Percentiles rank a stretch among this genome's conserved stretches.
Evolutionary conservation across 2,888 invertebrate genomes (phyloP).

Genomic region (Caenorhabditis sp.): DNA sequence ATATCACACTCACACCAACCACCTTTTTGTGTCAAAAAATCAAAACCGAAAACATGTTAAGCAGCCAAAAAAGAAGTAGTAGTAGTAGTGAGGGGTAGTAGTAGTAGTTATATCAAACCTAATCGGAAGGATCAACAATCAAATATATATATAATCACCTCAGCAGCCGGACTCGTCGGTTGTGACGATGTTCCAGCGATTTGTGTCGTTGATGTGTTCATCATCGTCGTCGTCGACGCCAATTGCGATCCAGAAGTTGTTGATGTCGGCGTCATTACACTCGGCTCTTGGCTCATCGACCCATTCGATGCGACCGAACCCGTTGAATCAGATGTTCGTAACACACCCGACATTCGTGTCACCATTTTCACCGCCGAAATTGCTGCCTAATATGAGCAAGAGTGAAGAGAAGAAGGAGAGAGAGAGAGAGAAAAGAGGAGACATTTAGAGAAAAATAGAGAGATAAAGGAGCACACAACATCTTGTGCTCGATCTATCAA

Average conservation of each 20-base stretch:
- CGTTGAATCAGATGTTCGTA: conserved; percentile 57
- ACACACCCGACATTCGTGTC: conserved; percentile 64
- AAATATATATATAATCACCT: neutral
- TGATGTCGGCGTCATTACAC: neutral
- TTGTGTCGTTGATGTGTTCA: neutral
- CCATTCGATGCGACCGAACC: conserved; percentile 53
- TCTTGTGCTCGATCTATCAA: too few species aligned
- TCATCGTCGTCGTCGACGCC: neutral
- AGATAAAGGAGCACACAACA: too few species aligned
- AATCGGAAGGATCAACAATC: neutral
- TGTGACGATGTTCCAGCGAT: conserved; percentile 43
- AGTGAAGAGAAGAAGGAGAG: conserved; percentile 17
- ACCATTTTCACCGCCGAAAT: conserved; percentile 70
- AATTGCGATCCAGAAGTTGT: neutral
- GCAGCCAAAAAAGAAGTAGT: too few species aligned
- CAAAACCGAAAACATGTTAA: too few species aligned
- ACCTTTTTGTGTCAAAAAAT: too few species aligned
- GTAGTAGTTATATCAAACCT: conserved; percentile 11
- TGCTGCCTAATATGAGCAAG: conserved; percentile 62
- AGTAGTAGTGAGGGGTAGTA: too few species aligned
- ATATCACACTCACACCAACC: too few species aligned
- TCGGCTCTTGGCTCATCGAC: conserved; percentile 39
- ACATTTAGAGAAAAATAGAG: conserved; percentile 23
- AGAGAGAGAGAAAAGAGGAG: conserved; percentile 21
- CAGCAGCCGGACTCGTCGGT: conserved; percentile 51